Evolutionary conservation across 1,140 invertebrate species (phyloP).

Genomic region (Gonatopus flavifemur): DNA sequence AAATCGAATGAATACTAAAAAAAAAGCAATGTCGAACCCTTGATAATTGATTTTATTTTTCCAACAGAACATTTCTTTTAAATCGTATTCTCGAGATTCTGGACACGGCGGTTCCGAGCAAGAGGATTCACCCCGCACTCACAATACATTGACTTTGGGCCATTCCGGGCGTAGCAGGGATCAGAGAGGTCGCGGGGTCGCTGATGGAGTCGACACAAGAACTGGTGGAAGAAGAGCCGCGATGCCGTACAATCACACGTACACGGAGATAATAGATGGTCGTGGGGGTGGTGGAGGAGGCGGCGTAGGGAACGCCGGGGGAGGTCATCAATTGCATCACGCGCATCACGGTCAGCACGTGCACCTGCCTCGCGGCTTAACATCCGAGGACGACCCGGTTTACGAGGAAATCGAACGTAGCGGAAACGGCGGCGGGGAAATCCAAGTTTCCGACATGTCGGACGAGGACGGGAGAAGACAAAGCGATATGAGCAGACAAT

Average conservation of each 20-base stretch:
- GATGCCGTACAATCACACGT: slow-evolving; percentile 67
- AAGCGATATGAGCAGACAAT: slow-evolving; percentile 74
- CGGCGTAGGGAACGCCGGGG: slow-evolving; percentile 6
- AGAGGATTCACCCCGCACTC: slow-evolving; percentile 65
- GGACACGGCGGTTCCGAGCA: slow-evolving; percentile 67
- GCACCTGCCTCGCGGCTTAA: slow-evolving; percentile 36
- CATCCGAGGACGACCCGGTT: slow-evolving; percentile 71
- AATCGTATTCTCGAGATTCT: slow-evolving; percentile 67
- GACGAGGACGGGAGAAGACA: slow-evolving; percentile 77
- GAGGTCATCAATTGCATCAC: slow-evolving; percentile 38
- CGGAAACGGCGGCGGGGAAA: slow-evolving; percentile 57
- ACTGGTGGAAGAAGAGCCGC: slow-evolving; percentile 46
- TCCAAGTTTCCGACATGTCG: slow-evolving; percentile 76
- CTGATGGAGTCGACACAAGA: slow-evolving; percentile 30
- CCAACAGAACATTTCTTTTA: slow-evolving; percentile 73
- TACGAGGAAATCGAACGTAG: slow-evolving; percentile 79
- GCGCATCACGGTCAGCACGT: slow-evolving; percentile 43
- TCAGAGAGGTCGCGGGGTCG: slow-evolving; percentile 38
- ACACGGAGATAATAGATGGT: slow-evolving; percentile 65
- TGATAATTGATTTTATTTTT: slow-evolving; percentile 40
- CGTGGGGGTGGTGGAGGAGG: slow-evolving; percentile 38
- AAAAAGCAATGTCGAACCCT: too few relatives aligned
- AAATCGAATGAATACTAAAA: too few relatives aligned
- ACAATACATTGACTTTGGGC: slow-evolving; percentile 55
- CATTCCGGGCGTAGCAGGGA: slow-evolving; percentile 39